These are phyloP conservation scores for Pangasius larnaudii DNA, from an alignment of 2,797 vertebrate species.

Conservation along the genomic window DNA sequence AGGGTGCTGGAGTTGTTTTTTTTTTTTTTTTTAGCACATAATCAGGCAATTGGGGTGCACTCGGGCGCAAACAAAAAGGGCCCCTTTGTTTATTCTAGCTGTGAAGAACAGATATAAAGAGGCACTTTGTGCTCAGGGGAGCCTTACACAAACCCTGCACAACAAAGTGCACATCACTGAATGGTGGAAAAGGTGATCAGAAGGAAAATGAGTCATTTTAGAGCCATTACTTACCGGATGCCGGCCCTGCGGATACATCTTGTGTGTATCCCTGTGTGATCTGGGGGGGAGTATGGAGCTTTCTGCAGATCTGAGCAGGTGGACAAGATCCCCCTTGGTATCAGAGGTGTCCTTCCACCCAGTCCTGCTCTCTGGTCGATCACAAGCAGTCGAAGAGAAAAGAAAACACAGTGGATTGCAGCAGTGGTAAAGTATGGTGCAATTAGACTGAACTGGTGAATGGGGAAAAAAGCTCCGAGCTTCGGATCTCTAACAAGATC, in stretches of 20 bases:
- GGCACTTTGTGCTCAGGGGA: constrained; percentile 18
- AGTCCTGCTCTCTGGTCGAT: constrained; percentile 1
- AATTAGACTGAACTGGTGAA: background rate
- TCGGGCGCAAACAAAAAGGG: constrained; percentile 24
- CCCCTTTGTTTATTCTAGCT: constrained; percentile 33
- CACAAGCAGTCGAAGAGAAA: constrained; percentile 1
- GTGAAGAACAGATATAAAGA: constrained; percentile 14
- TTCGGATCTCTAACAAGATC: background rate
- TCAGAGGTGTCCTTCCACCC: constrained; percentile 7
- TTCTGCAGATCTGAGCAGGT: constrained; percentile 68
- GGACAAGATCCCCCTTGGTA: constrained; percentile 69
- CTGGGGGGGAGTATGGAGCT: constrained; percentile 7
- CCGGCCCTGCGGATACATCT: constrained; percentile 95
- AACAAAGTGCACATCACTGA: constrained; percentile 63
- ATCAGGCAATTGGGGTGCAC: constrained; percentile 23
- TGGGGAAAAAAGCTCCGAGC: background rate
- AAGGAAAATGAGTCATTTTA: background rate
- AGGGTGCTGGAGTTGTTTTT: background rate
- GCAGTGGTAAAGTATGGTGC: background rate
- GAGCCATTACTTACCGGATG: constrained; percentile 86
- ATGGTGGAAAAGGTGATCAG: background rate
- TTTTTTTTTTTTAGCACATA: background rate
- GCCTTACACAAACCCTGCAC: constrained; percentile 56
- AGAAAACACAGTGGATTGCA: background rate
- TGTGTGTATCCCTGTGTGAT: constrained; percentile 65